Conservation (phyloP, 2,113 vertebrate genomes). For the Epinephelus moara region DNA sequence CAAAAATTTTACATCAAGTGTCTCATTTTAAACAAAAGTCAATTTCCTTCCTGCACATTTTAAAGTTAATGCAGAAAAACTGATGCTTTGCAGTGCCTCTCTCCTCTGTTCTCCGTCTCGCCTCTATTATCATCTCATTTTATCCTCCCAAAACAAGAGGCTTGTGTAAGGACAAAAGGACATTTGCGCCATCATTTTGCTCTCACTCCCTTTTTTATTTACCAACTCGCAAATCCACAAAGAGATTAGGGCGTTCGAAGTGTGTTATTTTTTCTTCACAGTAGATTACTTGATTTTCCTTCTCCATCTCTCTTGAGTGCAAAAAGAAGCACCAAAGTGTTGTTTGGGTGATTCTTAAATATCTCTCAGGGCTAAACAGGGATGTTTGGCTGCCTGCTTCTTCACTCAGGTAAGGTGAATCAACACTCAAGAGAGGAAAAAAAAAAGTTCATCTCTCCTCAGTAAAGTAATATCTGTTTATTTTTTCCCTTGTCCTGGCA, state of each 20-base stretch:
- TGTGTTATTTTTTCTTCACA: not conserved
- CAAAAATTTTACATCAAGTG: not conserved
- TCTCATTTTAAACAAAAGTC: not conserved
- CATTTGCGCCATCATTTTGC: slow-evolving; percentile 33
- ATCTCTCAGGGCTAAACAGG: slow-evolving; percentile 17
- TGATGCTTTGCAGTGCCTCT: slow-evolving; percentile 35
- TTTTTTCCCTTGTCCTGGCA: not conserved
- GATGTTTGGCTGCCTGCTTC: not conserved
- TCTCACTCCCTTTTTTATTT: slow-evolving; percentile 43
- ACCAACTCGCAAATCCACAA: slow-evolving; percentile 24
- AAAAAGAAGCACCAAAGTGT: not conserved
- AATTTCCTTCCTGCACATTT: slow-evolving; percentile 1
- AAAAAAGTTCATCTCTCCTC: slow-evolving; percentile 8
- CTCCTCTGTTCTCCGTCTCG: slow-evolving; percentile 31
- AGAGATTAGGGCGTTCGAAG: not conserved
- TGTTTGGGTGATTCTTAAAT: slow-evolving; percentile 28
- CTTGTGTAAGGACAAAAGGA: slow-evolving; percentile 60
- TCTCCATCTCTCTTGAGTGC: not conserved
- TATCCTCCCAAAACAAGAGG: slow-evolving; percentile 52
- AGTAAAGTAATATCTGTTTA: slow-evolving; percentile 11
- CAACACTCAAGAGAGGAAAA: not conserved
- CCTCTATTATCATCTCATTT: slow-evolving; percentile 52
- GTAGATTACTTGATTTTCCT: slow-evolving; percentile 10
- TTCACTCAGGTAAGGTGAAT: slow-evolving; percentile 2
- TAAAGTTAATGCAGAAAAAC: slow-evolving; percentile 29